Conservation (phyloP, 2,797 vertebrate genomes). For the Sitta carolinensis region DNA sequence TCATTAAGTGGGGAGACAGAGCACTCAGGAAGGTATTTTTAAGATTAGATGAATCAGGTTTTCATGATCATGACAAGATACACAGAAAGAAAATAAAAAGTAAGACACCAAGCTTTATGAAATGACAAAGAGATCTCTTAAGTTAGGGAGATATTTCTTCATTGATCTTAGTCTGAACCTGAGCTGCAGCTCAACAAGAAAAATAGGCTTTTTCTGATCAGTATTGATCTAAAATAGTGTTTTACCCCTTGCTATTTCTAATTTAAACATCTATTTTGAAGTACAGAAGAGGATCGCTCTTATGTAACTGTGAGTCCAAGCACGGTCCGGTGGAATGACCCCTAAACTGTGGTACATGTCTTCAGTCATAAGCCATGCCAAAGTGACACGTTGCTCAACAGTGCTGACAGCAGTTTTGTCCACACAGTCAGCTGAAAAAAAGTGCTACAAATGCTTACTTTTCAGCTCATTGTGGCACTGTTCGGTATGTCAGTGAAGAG, state of each 20-base stretch:
- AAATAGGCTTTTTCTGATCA: not conserved
- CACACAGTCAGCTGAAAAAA: not conserved
- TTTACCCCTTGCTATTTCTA: not conserved
- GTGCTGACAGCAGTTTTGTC: not conserved
- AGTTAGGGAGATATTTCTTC: not conserved
- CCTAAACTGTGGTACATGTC: not conserved
- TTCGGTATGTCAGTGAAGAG: not conserved
- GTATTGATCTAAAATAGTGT: not conserved
- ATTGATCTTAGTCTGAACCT: not conserved
- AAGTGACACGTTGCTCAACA: not conserved
- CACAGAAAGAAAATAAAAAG: not conserved
- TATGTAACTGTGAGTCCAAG: not conserved
- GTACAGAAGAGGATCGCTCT: not conserved
- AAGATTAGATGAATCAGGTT: not conserved
- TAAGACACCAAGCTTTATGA: not conserved
- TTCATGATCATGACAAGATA: not conserved
- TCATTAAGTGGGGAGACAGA: not conserved
- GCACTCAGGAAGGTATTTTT: not conserved
- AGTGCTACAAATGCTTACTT: not conserved
- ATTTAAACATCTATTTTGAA: not conserved
- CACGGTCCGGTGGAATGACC: not conserved
- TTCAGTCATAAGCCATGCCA: not conserved
- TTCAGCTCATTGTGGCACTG: not conserved
- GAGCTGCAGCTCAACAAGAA: not conserved
- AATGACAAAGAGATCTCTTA: not conserved